These are phyloP conservation scores for Nematolebias whitei DNA, from an alignment of 2,113 vertebrate species.

Conservation along the genomic window DNA sequence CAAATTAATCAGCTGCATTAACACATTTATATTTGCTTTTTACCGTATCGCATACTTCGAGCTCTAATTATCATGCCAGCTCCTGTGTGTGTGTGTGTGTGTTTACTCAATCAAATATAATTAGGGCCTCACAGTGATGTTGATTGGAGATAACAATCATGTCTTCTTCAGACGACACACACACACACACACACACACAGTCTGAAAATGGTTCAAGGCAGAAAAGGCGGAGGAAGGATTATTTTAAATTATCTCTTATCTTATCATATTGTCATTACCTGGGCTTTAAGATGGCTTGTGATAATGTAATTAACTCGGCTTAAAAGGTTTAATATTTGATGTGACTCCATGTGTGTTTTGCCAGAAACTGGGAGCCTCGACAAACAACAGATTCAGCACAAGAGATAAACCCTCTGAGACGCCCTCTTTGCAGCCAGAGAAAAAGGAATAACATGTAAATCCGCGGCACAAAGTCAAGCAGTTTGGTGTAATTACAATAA, in stretches of 20 bases:
- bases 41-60: slow-evolving; percentile 28
- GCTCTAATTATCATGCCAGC: slow-evolving; percentile 59
- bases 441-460: slow-evolving; percentile 61
- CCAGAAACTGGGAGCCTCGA: slow-evolving; percentile 14
- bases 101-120: slow-evolving; percentile 65
- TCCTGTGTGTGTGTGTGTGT: slow-evolving; percentile 32
- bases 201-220: slow-evolving; percentile 21
- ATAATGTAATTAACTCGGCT: slow-evolving; percentile 25
- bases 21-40: slow-evolving; percentile 60
- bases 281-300: slow-evolving; percentile 11
- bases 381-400: slow-evolving; percentile 47
- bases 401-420: slow-evolving; percentile 39
- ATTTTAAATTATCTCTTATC: slow-evolving; percentile 28
- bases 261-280: slow-evolving; percentile 29
- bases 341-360: slow-evolving; percentile 20
- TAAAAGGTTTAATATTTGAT: slow-evolving; percentile 16
- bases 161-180: slow-evolving; percentile 27
- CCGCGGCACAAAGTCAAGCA: slow-evolving; percentile 57
- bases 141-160: slow-evolving; percentile 70
- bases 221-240: slow-evolving; percentile 17
- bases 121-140: slow-evolving; percentile 56
- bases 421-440: slow-evolving; percentile 36
- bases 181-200: neutral
- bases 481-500: slow-evolving; percentile 74
- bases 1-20: slow-evolving; percentile 58